Evolutionary conservation across 1,140 invertebrate species (phyloP).

Genomic region (Caenorhabditis latens): DNA sequence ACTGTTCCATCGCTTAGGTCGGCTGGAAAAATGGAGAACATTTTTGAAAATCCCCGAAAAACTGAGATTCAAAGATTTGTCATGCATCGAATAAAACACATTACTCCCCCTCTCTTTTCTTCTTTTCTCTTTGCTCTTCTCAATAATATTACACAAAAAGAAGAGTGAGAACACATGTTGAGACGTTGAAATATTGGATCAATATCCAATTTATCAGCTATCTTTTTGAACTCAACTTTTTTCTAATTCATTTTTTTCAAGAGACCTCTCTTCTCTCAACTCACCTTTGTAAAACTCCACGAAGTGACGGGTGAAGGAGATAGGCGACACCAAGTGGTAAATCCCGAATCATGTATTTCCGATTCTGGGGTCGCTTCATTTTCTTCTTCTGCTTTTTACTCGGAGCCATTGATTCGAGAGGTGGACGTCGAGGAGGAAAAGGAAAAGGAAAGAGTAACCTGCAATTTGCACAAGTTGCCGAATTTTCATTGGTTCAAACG

Average conservation of each 20-base stretch:
- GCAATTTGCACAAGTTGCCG: slow-evolving; percentile 77
- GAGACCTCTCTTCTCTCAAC: neutral
- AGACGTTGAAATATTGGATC: neutral
- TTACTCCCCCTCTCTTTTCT: neutral
- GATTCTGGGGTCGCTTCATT: slow-evolving; percentile 69
- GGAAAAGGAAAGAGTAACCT: slow-evolving; percentile 77
- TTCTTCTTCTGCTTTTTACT: slow-evolving; percentile 65
- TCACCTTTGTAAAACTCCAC: slow-evolving; percentile 17
- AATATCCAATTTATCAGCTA: neutral
- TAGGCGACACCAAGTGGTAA: slow-evolving; percentile 22
- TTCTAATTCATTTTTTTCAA: too few relatives aligned
- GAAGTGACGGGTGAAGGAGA: slow-evolving; percentile 39
- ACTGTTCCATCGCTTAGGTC: slow-evolving; percentile 43
- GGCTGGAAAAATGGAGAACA: neutral
- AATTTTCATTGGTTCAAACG: slow-evolving; percentile 76
- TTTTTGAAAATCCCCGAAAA: neutral
- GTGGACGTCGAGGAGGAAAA: slow-evolving; percentile 75
- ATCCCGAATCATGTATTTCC: slow-evolving; percentile 44
- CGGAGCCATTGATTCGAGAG: slow-evolving; percentile 68
- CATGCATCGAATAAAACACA: slow-evolving; percentile 19
- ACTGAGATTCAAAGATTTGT: neutral
- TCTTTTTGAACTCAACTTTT: neutral
- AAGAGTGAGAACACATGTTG: slow-evolving; percentile 11
- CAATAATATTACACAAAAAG: slow-evolving; percentile 6
- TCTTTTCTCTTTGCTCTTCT: slow-evolving; percentile 28